Evolutionary conservation across 2,888 invertebrate genomes (phyloP).

Genomic region (Limnephilus marmoratus): DNA sequence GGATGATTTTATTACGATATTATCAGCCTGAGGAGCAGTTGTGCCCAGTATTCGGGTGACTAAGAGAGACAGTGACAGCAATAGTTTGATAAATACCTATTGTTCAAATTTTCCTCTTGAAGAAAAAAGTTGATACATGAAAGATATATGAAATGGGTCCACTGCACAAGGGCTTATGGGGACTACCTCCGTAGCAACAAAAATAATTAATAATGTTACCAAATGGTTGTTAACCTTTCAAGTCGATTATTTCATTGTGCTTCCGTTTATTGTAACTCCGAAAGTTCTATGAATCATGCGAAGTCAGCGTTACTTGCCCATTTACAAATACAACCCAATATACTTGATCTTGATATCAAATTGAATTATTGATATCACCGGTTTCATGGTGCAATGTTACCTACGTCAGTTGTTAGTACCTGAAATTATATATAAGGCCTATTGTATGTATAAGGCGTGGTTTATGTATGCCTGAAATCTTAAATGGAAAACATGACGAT

Average conservation of each 20-base stretch:
- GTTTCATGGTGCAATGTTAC: neutral
- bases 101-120: too few relatives aligned
- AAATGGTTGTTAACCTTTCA: neutral
- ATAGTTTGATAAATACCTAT: too few relatives aligned
- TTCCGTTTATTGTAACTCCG: neutral
- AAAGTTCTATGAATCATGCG: neutral
- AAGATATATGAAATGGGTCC: too few relatives aligned
- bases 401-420: neutral
- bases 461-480: neutral
- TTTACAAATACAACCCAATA: neutral
- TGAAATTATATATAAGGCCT: neutral
- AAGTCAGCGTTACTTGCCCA: neutral
- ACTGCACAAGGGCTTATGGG: neutral
- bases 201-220: neutral
- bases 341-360: neutral
- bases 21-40: too few relatives aligned
- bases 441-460: neutral
- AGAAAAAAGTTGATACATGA: too few relatives aligned
- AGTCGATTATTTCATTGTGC: neutral
- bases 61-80: too few relatives aligned
- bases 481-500: neutral
- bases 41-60: too few relatives aligned
- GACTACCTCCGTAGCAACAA: neutral
- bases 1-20: too few relatives aligned
- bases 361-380: neutral